phyloP scores from a whole-genome alignment of 2,888 invertebrate species.

The Cacoxenus indagator region DNA sequence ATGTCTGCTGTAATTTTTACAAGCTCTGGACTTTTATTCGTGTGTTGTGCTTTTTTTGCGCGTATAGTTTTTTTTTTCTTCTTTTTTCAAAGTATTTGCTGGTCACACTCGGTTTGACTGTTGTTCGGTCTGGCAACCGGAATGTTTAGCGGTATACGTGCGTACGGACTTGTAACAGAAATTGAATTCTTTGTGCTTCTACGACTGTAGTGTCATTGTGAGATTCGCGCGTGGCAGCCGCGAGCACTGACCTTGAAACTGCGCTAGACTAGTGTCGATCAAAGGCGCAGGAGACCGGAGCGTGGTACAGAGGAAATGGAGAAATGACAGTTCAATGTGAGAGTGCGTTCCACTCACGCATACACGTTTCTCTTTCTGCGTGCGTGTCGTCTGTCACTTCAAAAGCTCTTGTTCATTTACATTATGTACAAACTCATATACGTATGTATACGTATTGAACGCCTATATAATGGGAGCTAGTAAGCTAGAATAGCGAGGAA shows the following conservation, averaged over 20 bases:
- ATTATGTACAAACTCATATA: constrained; percentile 18
- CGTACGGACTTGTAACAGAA: constrained; percentile 18
- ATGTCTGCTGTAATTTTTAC: constrained; percentile 30
- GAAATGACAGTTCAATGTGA: background rate
- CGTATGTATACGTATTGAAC: background rate
- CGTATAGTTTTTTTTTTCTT: background rate
- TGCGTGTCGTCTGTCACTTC: constrained; percentile 37
- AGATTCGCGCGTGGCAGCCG: constrained; percentile 28
- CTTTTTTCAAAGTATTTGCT: background rate
- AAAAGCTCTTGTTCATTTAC: constrained; percentile 35
- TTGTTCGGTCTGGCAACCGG: background rate
- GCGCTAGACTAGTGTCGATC: constrained; percentile 17
- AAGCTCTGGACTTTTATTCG: constrained; percentile 25
- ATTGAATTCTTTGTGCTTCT: constrained; percentile 4
- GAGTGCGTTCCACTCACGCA: background rate
- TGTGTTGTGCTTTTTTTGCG: constrained; percentile 2
- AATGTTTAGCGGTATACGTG: constrained; percentile 12
- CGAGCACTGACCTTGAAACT: constrained; percentile 53
- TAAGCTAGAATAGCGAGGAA: too few relatives aligned
- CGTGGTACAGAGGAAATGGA: background rate
- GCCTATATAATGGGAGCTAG: constrained; percentile 43
- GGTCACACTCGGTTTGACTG: background rate
- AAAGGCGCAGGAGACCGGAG: background rate
- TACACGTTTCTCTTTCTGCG: background rate
- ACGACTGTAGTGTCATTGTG: background rate